Conservation (phyloP, 2,888 invertebrate genomes). For the Epistrophe grossulariae region DNA sequence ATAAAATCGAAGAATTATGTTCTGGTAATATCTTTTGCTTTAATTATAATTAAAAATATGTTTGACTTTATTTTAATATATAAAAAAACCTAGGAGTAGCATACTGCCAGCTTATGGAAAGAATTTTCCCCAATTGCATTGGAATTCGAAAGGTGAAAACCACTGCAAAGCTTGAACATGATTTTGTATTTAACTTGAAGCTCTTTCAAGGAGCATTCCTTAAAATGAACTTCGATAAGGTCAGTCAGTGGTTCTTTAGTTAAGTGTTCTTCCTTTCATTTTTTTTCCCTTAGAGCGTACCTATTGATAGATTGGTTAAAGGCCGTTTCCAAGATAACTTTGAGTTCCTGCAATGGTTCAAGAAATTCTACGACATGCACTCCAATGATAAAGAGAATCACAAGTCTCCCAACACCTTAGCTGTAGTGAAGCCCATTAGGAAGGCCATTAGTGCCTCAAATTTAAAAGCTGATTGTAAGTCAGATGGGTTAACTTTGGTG, state of each 20-base stretch:
- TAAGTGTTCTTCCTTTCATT: conserved; percentile 19
- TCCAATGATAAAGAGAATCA: conserved; percentile 91
- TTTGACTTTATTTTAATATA: not conserved
- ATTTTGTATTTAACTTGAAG: conserved; percentile 99
- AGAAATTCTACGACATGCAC: conserved; percentile 99
- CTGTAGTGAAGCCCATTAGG: conserved; percentile 57
- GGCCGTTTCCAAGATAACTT: conserved; percentile 99
- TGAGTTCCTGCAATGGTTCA: conserved; percentile 99
- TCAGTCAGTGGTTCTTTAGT: conserved; percentile 81
- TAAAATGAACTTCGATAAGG: conserved; percentile 98
- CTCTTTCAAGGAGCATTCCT: conserved; percentile 97
- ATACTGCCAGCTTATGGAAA: conserved; percentile 99
- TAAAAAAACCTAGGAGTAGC: conserved; percentile 90
- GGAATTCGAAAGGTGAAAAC: conserved; percentile 97
- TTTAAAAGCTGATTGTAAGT: conserved; percentile 46
- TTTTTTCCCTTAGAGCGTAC: conserved; percentile 78
- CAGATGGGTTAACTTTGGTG: not conserved
- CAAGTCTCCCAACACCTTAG: conserved; percentile 72
- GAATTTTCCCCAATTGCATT: conserved; percentile 95
- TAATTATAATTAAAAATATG: not conserved
- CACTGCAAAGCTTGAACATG: conserved; percentile 98
- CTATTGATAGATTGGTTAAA: conserved; percentile 90
- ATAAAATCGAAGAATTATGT: conserved; percentile 98
- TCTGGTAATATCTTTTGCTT: conserved; percentile 84
- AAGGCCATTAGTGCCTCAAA: conserved; percentile 64